Conservation (phyloP, 2,888 invertebrate species). For the Eristalis arbustorum region DNA sequence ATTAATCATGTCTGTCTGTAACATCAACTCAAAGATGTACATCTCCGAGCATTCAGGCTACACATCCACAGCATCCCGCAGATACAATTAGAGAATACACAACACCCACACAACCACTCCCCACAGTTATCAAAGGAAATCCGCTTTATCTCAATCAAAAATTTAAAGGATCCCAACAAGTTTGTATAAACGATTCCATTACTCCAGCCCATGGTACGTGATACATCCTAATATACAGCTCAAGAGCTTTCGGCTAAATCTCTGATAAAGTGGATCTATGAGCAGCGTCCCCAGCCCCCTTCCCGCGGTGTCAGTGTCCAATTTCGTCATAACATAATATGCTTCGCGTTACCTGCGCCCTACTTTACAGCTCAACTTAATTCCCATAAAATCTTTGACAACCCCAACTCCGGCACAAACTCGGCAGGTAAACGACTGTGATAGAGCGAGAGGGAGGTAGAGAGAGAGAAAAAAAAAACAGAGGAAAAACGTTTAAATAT, state of each 20-base stretch:
- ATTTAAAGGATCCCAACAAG: background rate
- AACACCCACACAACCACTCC: background rate
- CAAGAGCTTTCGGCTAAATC: background rate
- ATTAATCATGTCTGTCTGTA: background rate
- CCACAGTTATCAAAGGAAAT: background rate
- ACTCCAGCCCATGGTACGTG: background rate
- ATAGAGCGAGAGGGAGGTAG: too few species aligned
- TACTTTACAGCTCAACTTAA: slow-evolving; percentile 14
- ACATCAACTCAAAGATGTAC: background rate
- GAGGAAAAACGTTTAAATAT: slow-evolving; percentile 33
- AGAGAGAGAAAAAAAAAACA: background rate
- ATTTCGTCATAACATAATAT: background rate
- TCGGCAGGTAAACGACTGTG: too few species aligned
- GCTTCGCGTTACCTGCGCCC: background rate
- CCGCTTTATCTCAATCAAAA: background rate
- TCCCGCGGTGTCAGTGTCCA: background rate
- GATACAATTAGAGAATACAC: background rate
- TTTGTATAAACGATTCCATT: background rate
- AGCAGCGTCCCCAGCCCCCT: background rate
- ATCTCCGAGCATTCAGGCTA: background rate
- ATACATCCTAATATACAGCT: background rate
- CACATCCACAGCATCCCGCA: background rate
- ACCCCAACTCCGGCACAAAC: background rate
- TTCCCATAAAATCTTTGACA: slow-evolving; percentile 34
- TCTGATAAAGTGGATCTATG: background rate